Evolutionary conservation across 2,888 invertebrate species (phyloP), one percentile per base, ranked within the genome.

Genomic region (Ganaspis brasiliensis): DNA sequence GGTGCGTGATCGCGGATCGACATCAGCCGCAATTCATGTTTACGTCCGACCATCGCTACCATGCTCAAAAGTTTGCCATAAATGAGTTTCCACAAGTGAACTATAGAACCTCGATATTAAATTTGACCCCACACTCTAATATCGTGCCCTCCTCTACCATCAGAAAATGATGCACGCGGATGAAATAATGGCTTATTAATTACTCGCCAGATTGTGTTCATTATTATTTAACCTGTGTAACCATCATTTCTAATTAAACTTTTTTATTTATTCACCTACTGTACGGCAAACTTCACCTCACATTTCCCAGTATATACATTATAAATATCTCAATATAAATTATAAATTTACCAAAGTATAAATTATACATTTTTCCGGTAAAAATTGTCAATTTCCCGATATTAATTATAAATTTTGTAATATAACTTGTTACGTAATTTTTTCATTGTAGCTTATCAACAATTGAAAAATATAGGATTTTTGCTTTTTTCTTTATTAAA

Each of bases 51-150:
- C 4, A 26, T 24, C 59, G 80, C 78, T 77, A 67, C 40, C 78
- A 76, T 81, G 78, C 79, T 81, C 79, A 76, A 81, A 81, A 81
- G 78, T 81, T 81, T 74, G 74, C 75, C 76, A 79, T 81, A 81
- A 81, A 79, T 76, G 81, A 78, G 78, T 81, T 81, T 79, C 75
- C 81, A 76, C 78, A 79, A 81, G 79, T 81, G 78, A 81, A 76
- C 78, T 79, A 79, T 79, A 78, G 77, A 78, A 79, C 24, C 24
- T 45, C 67, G 45, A 67, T 67, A 67, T 67, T 67, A 67, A 67
- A 49, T 67, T 67, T 26, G 45, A 67, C 67, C 61, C 45, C 40
- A 79, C 80, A 79, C 79, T 79, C 75, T 81, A 77, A 77, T 79
- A 24, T 0, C 26, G 19, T 40, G 40, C 40, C 37, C 37, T 12